These are phyloP conservation scores for Orthosia gothica DNA, from an alignment of 2,888 invertebrate genomes.

Conservation along the genomic window DNA sequence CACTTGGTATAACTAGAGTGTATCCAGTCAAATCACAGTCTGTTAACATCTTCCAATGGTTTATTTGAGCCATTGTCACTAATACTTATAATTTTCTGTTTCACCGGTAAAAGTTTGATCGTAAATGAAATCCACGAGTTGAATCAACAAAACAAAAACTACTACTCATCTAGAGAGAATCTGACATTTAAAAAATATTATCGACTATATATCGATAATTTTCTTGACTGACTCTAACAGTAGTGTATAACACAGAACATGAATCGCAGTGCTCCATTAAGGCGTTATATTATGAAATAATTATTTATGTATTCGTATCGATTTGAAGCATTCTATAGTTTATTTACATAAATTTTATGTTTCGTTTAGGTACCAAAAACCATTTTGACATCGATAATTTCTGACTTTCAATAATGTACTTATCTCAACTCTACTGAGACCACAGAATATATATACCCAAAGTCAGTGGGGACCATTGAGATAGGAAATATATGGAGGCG, in stretches of 20 bases:
- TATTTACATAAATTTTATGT: background rate
- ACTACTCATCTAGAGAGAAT: conserved; percentile 43
- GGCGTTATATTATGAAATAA: no score
- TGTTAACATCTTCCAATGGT: conserved; percentile 85
- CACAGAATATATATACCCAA: no score
- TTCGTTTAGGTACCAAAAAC: no score
- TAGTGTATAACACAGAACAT: no score
- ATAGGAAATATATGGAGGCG: no score
- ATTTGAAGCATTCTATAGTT: background rate
- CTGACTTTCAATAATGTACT: background rate
- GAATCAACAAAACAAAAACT: conserved; percentile 28
- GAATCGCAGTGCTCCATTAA: no score
- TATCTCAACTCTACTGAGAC: background rate
- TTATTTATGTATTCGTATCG: no score
- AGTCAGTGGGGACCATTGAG: no score
- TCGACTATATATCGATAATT: conserved; percentile 2
- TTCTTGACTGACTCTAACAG: no score
- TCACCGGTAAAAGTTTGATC: background rate
- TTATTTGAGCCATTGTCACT: conserved; percentile 68
- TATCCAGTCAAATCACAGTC: conserved; percentile 90
- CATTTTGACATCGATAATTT: background rate
- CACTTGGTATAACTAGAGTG: conserved; percentile 94
- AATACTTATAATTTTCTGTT: conserved; percentile 28
- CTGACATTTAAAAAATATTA: conserved; percentile 18
- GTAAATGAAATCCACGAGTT: background rate